Evolutionary conservation across 2,113 vertebrate species (phyloP).

Genomic region (Sapayoa aenigma): DNA sequence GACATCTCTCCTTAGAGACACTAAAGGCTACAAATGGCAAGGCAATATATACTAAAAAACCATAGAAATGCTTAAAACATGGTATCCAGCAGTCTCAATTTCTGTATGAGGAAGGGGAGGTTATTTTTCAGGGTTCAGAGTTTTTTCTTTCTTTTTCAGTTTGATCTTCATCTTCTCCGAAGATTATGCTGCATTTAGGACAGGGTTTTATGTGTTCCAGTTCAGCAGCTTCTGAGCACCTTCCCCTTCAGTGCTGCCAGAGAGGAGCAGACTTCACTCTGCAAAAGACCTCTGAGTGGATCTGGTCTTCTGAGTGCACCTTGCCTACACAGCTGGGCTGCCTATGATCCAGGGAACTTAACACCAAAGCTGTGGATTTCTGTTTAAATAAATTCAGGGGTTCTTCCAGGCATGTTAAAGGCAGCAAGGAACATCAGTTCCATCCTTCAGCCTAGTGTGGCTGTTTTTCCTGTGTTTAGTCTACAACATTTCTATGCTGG

Average conservation of each 20-base stretch:
- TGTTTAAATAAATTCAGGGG: neutral
- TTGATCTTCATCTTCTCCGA: neutral
- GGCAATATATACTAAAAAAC: neutral
- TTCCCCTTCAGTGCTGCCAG: neutral
- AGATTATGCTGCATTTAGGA: neutral
- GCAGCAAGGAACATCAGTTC: accelerated
- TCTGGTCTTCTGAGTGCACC: neutral
- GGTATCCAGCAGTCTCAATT: neutral
- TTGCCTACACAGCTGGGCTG: neutral
- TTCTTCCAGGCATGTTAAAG: neutral
- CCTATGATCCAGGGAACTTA: neutral
- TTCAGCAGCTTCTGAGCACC: neutral
- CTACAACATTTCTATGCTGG: neutral
- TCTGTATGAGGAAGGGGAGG: neutral
- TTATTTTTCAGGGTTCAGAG: neutral
- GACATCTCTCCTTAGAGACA: neutral
- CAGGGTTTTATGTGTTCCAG: neutral
- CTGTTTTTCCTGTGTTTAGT: neutral
- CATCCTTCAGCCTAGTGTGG: neutral
- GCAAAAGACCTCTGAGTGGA: neutral
- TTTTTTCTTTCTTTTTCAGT: neutral
- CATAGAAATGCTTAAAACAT: neutral
- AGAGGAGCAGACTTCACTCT: neutral
- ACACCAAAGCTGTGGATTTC: neutral
- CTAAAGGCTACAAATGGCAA: neutral